Percentiles rank a stretch among this genome's conserved stretches.
Evolutionary conservation across 1,140 invertebrate genomes (phyloP).

Genomic region (Meloidogyne floridensis): DNA sequence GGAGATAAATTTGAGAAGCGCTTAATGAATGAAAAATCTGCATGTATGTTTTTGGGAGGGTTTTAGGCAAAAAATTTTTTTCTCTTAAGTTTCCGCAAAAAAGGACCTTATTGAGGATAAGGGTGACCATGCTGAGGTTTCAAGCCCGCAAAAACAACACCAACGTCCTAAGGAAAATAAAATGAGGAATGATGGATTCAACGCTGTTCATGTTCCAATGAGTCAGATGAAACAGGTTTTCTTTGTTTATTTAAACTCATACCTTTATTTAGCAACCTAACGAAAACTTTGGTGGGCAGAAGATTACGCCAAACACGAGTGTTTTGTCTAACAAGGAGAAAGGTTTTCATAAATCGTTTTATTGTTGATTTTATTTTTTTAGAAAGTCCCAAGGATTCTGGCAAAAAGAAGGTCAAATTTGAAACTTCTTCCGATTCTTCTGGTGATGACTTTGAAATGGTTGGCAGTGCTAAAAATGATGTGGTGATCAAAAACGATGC

Average conservation of each 20-base stretch:
- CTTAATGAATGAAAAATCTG: not conserved
- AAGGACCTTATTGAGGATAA: not conserved
- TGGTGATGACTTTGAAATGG: not conserved
- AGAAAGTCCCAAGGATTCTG: not conserved
- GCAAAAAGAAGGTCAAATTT: conserved; percentile 9
- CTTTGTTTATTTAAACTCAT: no score
- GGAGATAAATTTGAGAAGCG: not conserved
- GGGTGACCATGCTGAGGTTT: not conserved
- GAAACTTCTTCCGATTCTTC: not conserved
- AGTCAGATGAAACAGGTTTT: not conserved
- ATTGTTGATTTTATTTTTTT: no score
- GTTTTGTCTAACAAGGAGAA: no score
- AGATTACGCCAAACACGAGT: no score
- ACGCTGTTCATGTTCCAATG: conserved; percentile 4
- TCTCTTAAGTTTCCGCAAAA: conserved; percentile 21
- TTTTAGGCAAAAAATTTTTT: not conserved
- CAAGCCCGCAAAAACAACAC: not conserved
- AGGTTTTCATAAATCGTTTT: no score
- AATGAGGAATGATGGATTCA: conserved; percentile 11
- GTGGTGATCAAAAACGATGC: no score
- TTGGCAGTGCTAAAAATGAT: not conserved
- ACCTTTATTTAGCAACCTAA: no score
- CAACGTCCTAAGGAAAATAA: conserved; percentile 8
- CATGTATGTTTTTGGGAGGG: not conserved
- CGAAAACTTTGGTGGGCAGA: no score